Percentiles rank a stretch among this genome's conserved stretches.
Evolutionary conservation across 2,888 invertebrate species (phyloP).

Genomic region (Eurytoma californica): DNA sequence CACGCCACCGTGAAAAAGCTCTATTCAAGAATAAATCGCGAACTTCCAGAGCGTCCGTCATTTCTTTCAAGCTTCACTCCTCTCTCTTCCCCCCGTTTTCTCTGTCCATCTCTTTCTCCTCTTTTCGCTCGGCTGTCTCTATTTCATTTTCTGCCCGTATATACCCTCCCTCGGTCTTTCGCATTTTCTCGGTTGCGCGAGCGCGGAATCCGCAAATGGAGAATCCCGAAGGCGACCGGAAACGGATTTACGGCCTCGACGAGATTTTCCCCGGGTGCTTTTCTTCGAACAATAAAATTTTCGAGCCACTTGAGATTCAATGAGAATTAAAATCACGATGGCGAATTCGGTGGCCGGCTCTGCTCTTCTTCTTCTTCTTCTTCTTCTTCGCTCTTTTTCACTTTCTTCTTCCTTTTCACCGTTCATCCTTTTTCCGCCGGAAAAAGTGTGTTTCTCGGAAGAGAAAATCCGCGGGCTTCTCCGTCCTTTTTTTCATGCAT

Average conservation of each 20-base stretch:
- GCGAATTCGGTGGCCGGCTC: background rate
- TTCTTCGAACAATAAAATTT: conserved; percentile 49
- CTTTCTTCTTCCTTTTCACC: background rate
- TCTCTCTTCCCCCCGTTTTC: background rate
- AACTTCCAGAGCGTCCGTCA: background rate
- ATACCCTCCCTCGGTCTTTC: too few relatives aligned
- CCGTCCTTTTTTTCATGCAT: conserved; percentile 3
- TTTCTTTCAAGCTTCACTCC: conserved; percentile 3
- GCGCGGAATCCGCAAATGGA: conserved; percentile 48
- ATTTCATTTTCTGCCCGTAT: conserved; percentile 29
- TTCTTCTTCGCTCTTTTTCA: background rate
- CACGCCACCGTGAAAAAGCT: background rate
- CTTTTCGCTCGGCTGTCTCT: conserved; percentile 30
- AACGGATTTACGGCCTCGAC: conserved; percentile 51
- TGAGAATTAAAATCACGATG: conserved; percentile 42
- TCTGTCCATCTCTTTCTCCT: conserved; percentile 10
- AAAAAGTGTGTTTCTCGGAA: too few relatives aligned
- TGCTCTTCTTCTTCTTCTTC: background rate
- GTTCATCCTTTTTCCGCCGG: background rate
- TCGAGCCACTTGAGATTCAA: conserved; percentile 46
- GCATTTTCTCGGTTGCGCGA: background rate
- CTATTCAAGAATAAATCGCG: background rate
- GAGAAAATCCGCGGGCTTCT: conserved; percentile 13
- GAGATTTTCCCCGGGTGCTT: conserved; percentile 39
- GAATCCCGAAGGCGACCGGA: conserved; percentile 50